These are phyloP conservation scores for Ectemnius cavifrons DNA, from an alignment of 2,888 invertebrate species.

Conservation along the genomic window DNA sequence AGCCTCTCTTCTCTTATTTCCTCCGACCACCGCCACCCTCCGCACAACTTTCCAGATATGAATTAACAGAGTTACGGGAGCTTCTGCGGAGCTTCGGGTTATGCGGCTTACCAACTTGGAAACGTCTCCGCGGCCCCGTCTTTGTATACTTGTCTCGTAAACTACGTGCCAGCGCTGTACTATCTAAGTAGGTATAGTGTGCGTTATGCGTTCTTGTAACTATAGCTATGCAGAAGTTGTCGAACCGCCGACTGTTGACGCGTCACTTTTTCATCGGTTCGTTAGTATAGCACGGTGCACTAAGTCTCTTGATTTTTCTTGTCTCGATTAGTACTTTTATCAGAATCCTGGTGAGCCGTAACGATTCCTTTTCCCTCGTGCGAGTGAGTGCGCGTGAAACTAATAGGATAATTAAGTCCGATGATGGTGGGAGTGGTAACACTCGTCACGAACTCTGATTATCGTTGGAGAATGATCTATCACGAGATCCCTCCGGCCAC, in stretches of 20 bases:
- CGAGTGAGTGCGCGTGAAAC: slow-evolving; percentile 34
- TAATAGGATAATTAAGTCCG: slow-evolving; percentile 56
- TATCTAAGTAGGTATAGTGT: background rate
- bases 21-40: slow-evolving; percentile 31
- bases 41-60: slow-evolving; percentile 75
- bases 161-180: slow-evolving; percentile 19
- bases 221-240: too few species aligned
- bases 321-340: slow-evolving; percentile 21
- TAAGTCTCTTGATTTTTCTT: slow-evolving; percentile 1
- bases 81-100: slow-evolving; percentile 69
- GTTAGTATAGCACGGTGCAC: too few species aligned
- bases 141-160: background rate
- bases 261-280: too few species aligned
- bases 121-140: slow-evolving; percentile 62
- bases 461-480: slow-evolving; percentile 45
- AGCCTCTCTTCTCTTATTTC: slow-evolving; percentile 18
- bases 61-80: slow-evolving; percentile 77
- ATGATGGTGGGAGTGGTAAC: slow-evolving; percentile 44
- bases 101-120: slow-evolving; percentile 74
- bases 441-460: slow-evolving; percentile 57
- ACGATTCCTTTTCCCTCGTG: slow-evolving; percentile 15
- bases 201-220: too few species aligned
- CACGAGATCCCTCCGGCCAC: slow-evolving; percentile 39
- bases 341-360: background rate
- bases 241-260: too few species aligned